Base-by-base conservation (phyloP, 2,113 vertebrate species). In the Sander vitreus region DNA sequence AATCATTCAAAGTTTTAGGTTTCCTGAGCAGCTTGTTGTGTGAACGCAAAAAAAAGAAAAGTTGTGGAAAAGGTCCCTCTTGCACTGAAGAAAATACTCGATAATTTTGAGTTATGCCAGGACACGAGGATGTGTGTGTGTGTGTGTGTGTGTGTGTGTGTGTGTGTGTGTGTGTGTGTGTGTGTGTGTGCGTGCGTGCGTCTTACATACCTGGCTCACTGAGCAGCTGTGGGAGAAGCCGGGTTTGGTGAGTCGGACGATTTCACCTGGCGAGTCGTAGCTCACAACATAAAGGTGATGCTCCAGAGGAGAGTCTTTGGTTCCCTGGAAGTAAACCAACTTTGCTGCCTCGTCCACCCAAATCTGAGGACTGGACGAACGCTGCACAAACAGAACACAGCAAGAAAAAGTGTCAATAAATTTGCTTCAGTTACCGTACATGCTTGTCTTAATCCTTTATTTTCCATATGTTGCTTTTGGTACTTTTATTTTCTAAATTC, bases 161-260 rank as follows among this genome's bases (percentile, higher is more conserved):
- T 30, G 25, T 25, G 27, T 30, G 27, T 30, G 30, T 30, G 30
- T 4, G 30, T 30, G 30, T 30, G 30, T 51, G 71, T 63, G 47
- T 73, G 54, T 33, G 43, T 48, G 55, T 55, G 73, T 45, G 73
- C 55, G 57, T 30, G 45, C 14, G 45, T 54, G 33, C 16, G 30
- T 33, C 65, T 21, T 53, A 7, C 27, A n/a, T 86, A 97, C 97
- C 97, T 97, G 97, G 94, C 97, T 99, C 93, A 99, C 95, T 9
- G 96, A 97, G 71, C 97, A 99, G 95, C 97, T 98, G 90, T 99
- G 97, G 48, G 97, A 98, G 94, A 97, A 99, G 73, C 98, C 98
- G 0, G 94, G 93, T 0, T 97, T 97, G 78, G 98, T 99, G 71
- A 99, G 96, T 39, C 97, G 92, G 77, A 98, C 90, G 0, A 98